Percentiles rank a stretch among this genome's conserved stretches.
phyloP scores from a whole-genome alignment of 2,113 vertebrate genomes.

The Cercocebus atys region DNA sequence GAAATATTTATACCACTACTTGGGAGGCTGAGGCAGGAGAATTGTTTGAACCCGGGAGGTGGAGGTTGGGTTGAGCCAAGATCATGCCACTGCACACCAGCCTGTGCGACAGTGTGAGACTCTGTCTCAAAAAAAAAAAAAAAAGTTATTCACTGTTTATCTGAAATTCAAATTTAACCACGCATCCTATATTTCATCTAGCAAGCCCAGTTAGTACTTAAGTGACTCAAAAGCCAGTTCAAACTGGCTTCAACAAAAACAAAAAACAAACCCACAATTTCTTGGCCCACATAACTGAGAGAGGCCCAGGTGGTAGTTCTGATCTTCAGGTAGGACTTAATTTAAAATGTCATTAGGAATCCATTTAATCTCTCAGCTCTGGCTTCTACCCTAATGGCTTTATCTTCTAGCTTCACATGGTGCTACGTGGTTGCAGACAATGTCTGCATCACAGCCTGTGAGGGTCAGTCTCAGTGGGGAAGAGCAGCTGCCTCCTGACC shows the following conservation, averaged over 20 bases:
- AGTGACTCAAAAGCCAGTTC: background rate
- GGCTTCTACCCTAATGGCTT: conserved; percentile 45
- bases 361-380: background rate
- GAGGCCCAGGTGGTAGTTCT: conserved; percentile 43
- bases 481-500: background rate
- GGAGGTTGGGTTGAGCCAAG: too few species aligned
- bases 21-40: too few species aligned
- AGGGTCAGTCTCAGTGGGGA: background rate
- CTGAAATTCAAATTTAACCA: background rate
- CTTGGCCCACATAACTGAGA: background rate
- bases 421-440: background rate
- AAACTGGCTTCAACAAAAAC: background rate
- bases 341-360: conserved; percentile 52
- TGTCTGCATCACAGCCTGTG: background rate
- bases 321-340: conserved; percentile 38
- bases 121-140: background rate
- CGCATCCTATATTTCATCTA: background rate
- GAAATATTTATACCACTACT: background rate
- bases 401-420: conserved; percentile 6
- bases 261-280: background rate
- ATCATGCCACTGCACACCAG: too few species aligned
- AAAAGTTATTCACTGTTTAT: background rate
- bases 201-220: background rate
- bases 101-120: too few species aligned
- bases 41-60: too few species aligned